Percentiles rank a stretch among this genome's conserved stretches.
phyloP scores from a whole-genome alignment of 2,113 vertebrate genomes.

The Corydoras maculifer region DNA sequence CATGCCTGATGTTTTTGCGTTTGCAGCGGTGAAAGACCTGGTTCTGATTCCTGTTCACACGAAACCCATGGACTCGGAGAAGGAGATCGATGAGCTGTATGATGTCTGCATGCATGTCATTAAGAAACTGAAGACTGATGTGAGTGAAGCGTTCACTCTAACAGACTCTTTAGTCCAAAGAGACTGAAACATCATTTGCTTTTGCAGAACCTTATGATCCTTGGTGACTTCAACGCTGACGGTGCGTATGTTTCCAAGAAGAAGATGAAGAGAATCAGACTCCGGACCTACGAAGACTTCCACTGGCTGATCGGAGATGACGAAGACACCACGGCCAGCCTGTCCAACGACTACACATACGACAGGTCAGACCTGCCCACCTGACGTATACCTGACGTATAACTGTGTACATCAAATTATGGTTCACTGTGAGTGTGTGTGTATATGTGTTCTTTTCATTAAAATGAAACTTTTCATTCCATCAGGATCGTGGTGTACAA shows the following conservation, averaged over 20 bases:
- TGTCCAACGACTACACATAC: conserved; percentile 54
- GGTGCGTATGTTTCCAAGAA: conserved; percentile 48
- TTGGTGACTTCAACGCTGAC: conserved; percentile 66
- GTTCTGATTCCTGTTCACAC: conserved; percentile 73
- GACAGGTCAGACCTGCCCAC: conserved; percentile 46
- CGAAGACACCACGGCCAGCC: conserved; percentile 57
- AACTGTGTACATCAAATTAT: no score
- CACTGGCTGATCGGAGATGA: conserved; percentile 65
- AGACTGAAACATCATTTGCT: not conserved
- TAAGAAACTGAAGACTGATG: conserved; percentile 60
- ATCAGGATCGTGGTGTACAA: conserved; percentile 72
- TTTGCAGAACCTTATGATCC: conserved; percentile 61
- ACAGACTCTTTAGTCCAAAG: no score
- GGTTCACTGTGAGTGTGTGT: no score
- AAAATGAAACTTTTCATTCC: not conserved
- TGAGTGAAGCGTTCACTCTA: conserved; percentile 38
- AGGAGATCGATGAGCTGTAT: conserved; percentile 66
- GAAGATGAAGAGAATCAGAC: conserved; percentile 51
- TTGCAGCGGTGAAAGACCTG: conserved; percentile 60
- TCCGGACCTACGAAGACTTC: conserved; percentile 52
- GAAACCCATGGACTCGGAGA: conserved; percentile 58
- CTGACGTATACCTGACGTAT: not conserved
- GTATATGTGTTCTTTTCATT: not conserved
- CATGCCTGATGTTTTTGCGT: not conserved
- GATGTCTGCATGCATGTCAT: conserved; percentile 58